Conservation (phyloP, 2,113 vertebrate genomes). For the Eupsittula cactorum region DNA sequence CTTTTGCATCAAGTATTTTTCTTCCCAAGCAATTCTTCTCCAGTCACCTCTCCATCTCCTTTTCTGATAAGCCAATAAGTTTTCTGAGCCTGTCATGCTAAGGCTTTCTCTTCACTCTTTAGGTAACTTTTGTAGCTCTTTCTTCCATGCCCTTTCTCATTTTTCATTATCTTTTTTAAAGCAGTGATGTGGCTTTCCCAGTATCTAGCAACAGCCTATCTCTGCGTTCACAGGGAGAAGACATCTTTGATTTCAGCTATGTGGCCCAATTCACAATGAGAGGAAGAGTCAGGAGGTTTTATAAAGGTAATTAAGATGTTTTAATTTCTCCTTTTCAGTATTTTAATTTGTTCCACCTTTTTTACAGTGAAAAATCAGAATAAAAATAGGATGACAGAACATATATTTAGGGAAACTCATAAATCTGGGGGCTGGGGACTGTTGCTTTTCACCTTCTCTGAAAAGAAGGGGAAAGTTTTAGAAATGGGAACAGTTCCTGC, state of each 20-base stretch:
- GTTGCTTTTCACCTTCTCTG: neutral
- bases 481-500: neutral
- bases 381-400: neutral
- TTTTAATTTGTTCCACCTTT: neutral
- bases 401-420: rapidly evolving
- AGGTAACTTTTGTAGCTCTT: neutral
- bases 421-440: rapidly evolving
- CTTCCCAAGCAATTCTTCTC: neutral
- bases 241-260: neutral
- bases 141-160: neutral
- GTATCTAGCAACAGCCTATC: neutral
- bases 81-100: neutral
- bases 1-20: neutral
- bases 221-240: neutral
- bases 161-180: neutral
- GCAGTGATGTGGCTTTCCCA: neutral
- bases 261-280: neutral
- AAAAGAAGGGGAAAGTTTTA: neutral
- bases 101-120: neutral
- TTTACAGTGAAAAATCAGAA: neutral
- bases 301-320: neutral
- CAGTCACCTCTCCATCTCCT: neutral
- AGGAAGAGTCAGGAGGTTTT: neutral
- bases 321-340: neutral
- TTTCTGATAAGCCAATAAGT: neutral